phyloP scores from a whole-genome alignment of 2,113 vertebrate species.

The Lepidothrix coronata region DNA sequence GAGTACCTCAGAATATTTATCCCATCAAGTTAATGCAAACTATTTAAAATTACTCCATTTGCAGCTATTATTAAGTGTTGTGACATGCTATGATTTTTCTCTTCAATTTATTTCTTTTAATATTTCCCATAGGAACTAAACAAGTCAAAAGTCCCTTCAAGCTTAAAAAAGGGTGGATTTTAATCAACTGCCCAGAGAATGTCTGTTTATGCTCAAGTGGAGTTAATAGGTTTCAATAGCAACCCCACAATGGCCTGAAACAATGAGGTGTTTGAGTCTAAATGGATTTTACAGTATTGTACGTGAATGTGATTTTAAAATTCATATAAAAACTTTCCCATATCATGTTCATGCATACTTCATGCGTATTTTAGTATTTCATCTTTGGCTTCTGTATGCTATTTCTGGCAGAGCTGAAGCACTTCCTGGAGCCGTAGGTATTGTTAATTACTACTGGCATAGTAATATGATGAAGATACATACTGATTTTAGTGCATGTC shows the following conservation, averaged over 20 bases:
- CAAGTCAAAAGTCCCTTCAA: not conserved
- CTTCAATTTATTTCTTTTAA: not conserved
- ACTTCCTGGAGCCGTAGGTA: not conserved
- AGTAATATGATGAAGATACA: not conserved
- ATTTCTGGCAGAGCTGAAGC: not conserved
- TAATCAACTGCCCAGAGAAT: slow-evolving; percentile 45
- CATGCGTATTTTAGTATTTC: not conserved
- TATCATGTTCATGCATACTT: not conserved
- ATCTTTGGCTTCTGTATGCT: not conserved
- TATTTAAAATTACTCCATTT: slow-evolving; percentile 61
- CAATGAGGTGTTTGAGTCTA: not conserved
- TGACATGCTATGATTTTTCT: slow-evolving; percentile 50
- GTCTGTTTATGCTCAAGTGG: slow-evolving; percentile 15
- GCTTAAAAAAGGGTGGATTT: slow-evolving; percentile 35
- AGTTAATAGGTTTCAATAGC: slow-evolving; percentile 47
- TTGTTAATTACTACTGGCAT: not conserved
- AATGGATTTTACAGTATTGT: not conserved
- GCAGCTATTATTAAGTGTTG: slow-evolving; percentile 58
- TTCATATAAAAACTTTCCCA: not conserved
- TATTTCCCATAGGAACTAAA: slow-evolving; percentile 28
- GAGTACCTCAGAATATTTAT: slow-evolving; percentile 65
- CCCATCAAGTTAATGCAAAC: slow-evolving; percentile 45
- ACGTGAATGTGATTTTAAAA: slow-evolving; percentile 6
- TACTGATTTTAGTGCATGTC: not conserved
- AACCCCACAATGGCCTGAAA: slow-evolving; percentile 12